Evolutionary conservation across 2,113 vertebrate genomes (phyloP).

Genomic region (Corythaixoides concolor): DNA sequence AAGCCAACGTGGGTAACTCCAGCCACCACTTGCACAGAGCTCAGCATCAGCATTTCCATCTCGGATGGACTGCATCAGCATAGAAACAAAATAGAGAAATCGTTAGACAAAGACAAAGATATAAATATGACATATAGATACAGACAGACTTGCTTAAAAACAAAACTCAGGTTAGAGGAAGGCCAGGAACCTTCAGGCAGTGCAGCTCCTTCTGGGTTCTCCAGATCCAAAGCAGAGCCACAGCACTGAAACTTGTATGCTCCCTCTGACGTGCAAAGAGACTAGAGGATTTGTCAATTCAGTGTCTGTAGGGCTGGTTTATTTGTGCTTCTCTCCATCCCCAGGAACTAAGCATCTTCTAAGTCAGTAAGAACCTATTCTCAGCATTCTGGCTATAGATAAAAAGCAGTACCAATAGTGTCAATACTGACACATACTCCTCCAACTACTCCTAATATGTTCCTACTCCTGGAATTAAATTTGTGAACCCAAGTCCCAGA

Average conservation of each 20-base stretch:
- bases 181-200: background rate
- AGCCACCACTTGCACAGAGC: background rate
- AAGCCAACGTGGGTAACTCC: background rate
- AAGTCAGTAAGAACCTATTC: background rate
- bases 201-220: background rate
- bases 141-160: background rate
- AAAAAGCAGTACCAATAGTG: background rate
- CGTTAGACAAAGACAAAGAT: background rate
- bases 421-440: background rate
- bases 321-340: background rate
- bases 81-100: background rate
- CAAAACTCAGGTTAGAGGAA: background rate
- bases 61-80: rapidly evolving
- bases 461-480: background rate
- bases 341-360: background rate
- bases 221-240: background rate
- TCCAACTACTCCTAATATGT: background rate
- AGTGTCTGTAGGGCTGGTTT: background rate
- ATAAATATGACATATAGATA: rapidly evolving
- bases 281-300: background rate
- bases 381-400: background rate
- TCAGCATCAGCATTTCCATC: background rate
- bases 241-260: rapidly evolving
- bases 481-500: rapidly evolving
- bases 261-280: background rate